Conservation (phyloP, 2,797 vertebrate genomes). For the Remorina albescens region DNA sequence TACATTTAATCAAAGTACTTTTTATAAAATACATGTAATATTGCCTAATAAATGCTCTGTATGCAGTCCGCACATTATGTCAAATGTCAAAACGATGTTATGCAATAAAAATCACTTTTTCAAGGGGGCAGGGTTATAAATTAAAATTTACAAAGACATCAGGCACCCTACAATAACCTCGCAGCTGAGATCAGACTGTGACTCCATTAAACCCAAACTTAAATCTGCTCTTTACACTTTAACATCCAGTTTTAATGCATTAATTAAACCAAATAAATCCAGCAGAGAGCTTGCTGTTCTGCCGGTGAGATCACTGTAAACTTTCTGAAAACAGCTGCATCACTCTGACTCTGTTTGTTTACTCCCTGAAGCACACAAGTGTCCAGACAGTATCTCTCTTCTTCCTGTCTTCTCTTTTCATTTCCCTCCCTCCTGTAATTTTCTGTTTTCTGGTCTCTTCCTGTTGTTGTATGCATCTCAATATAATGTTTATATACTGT, state of each 20-base stretch:
- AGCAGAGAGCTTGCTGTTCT: not conserved
- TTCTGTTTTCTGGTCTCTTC: not conserved
- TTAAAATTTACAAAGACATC: too few relatives aligned
- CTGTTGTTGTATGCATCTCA: not conserved
- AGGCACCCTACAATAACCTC: not conserved
- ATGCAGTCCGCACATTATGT: too few relatives aligned
- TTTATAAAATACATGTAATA: too few relatives aligned
- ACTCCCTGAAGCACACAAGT: not conserved
- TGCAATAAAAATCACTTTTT: too few relatives aligned
- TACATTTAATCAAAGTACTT: too few relatives aligned
- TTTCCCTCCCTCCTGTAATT: not conserved
- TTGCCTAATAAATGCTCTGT: too few relatives aligned
- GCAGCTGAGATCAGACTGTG: not conserved
- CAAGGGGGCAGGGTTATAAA: too few relatives aligned
- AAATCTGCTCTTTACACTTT: not conserved
- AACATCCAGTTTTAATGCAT: not conserved
- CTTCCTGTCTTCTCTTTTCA: not conserved
- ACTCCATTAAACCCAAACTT: not conserved
- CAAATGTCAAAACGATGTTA: too few relatives aligned
- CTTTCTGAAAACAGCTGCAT: not conserved
- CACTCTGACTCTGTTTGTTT: not conserved
- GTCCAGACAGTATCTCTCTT: not conserved
- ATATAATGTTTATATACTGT: not conserved
- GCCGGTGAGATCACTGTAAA: not conserved
- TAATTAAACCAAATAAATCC: not conserved